Conservation (phyloP, 2,888 invertebrate genomes). For the Lingula anatina region DNA sequence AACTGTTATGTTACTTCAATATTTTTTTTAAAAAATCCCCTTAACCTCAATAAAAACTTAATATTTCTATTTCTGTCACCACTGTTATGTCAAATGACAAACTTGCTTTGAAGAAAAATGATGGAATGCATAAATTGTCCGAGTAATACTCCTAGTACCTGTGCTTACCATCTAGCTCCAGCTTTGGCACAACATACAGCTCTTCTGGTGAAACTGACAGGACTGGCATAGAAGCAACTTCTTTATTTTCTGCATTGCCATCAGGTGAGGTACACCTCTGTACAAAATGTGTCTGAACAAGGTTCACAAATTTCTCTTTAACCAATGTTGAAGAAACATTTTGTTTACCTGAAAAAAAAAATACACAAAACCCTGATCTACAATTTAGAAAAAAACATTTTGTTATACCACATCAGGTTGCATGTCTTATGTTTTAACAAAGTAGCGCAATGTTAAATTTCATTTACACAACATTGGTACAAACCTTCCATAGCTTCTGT, state of each 20-base stretch:
- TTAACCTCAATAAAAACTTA: no score
- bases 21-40: no score
- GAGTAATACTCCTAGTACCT: neutral
- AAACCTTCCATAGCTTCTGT: conserved; percentile 55
- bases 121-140: no score
- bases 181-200: conserved; percentile 57
- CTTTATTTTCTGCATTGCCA: conserved; percentile 7
- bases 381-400: no score
- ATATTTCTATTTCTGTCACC: no score
- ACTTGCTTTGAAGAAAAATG: no score
- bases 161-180: conserved; percentile 11
- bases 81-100: no score
- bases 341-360: conserved; percentile 19
- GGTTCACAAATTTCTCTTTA: conserved; percentile 50
- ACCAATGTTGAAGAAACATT: conserved; percentile 26
- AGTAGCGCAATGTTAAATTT: neutral
- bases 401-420: no score
- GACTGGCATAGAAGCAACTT: conserved; percentile 23
- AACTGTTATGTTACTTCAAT: no score
- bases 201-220: conserved; percentile 42
- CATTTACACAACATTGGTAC: neutral
- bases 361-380: neutral
- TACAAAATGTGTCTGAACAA: conserved; percentile 74
- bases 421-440: no score
- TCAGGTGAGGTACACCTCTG: conserved; percentile 59